Evolutionary conservation across 2,113 vertebrate species (phyloP).

Genomic region (Callocephalon fimbriatum): DNA sequence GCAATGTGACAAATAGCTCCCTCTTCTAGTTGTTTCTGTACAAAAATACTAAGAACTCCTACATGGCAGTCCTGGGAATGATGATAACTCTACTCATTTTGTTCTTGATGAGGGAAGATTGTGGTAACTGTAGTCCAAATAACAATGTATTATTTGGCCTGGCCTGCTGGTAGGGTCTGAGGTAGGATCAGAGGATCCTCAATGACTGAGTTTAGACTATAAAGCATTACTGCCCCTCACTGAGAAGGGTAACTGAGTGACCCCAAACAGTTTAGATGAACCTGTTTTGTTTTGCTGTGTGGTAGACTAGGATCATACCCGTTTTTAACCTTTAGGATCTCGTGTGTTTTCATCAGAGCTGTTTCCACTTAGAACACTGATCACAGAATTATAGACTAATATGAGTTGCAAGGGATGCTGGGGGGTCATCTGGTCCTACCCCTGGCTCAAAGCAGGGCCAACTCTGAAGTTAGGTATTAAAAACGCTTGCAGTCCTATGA

Average conservation of each 20-base stretch:
- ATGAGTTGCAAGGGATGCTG: not conserved
- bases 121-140: not conserved
- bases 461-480: slow-evolving; percentile 38
- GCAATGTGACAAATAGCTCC: not conserved
- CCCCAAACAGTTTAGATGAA: not conserved
- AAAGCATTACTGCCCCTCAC: not conserved
- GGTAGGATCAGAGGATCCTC: not conserved
- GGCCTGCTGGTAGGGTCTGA: not conserved
- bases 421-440: slow-evolving; percentile 6
- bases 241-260: not conserved
- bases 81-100: not conserved
- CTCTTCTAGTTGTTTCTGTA: not conserved
- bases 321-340: not conserved
- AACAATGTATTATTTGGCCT: not conserved
- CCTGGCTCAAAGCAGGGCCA: slow-evolving; percentile 12
- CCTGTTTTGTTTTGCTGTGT: slow-evolving; percentile 15
- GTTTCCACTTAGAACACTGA: slow-evolving; percentile 12
- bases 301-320: not conserved
- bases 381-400: slow-evolving; percentile 42
- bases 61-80: not conserved
- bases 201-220: not conserved
- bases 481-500: not conserved
- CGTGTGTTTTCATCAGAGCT: not conserved
- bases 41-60: not conserved
- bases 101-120: not conserved